Evolutionary conservation across 2,113 vertebrate genomes (phyloP).

Genomic region (Istiophorus platypterus): DNA sequence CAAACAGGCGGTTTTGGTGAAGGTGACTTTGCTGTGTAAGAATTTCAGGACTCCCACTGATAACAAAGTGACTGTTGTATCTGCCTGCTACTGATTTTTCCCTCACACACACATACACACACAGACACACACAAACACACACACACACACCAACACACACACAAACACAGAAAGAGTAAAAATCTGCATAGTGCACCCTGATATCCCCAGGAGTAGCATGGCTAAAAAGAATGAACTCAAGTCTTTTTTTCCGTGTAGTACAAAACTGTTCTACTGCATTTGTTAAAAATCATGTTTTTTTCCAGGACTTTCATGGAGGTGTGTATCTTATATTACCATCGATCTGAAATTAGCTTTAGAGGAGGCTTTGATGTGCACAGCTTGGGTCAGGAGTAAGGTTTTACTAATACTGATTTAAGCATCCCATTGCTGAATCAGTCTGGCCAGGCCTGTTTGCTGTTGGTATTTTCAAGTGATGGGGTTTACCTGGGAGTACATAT

Average conservation of each 20-base stretch:
- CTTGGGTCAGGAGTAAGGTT: constrained; percentile 35
- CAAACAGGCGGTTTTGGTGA: constrained; percentile 24
- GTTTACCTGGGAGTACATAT: constrained; percentile 20
- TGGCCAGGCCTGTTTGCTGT: constrained; percentile 24
- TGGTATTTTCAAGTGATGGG: constrained; percentile 35
- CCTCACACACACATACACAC: not conserved
- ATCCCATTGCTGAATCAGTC: constrained; percentile 32
- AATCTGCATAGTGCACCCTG: not conserved
- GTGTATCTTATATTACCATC: constrained; percentile 34
- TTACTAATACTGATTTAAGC: constrained; percentile 48
- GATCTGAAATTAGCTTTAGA: constrained; percentile 45
- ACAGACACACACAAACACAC: not conserved
- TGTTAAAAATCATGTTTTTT: constrained; percentile 26
- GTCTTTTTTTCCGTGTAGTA: not conserved
- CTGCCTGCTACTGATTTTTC: constrained; percentile 34
- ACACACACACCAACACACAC: not conserved
- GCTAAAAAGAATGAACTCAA: constrained; percentile 25
- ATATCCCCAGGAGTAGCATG: constrained; percentile 39
- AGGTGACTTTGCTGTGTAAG: constrained; percentile 34
- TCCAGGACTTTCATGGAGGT: not conserved
- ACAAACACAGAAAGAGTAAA: not conserved
- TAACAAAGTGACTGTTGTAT: constrained; percentile 34
- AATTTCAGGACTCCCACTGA: constrained; percentile 31
- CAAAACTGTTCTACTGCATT: constrained; percentile 8
- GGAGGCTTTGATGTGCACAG: constrained; percentile 49